Evolutionary conservation across 2,113 vertebrate genomes (phyloP).

Genomic region (Myocastor coypus): DNA sequence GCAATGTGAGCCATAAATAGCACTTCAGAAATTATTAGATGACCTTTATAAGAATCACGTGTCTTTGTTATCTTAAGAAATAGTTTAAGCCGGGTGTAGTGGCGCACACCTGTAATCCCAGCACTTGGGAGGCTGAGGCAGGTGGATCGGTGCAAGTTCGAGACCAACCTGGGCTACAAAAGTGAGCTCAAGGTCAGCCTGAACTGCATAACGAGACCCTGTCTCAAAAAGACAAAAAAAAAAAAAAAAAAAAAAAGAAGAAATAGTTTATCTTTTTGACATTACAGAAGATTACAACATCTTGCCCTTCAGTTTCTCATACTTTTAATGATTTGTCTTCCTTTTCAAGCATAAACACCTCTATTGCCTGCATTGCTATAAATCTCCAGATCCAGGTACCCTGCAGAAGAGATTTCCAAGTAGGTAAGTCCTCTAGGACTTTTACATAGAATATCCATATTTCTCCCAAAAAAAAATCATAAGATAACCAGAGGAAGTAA

Average conservation of each 20-base stretch:
- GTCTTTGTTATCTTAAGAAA: background rate
- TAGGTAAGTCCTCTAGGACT: background rate
- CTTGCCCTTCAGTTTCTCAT: background rate
- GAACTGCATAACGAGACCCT: too few relatives aligned
- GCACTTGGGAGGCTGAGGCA: too few relatives aligned
- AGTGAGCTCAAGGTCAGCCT: too few relatives aligned
- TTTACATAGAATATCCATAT: background rate
- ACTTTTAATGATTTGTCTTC: background rate
- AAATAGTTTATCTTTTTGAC: too few relatives aligned
- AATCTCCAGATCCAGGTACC: background rate
- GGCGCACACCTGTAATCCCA: too few relatives aligned
- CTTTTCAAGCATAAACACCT: background rate
- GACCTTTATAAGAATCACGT: background rate
- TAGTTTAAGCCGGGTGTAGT: too few relatives aligned
- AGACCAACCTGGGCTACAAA: too few relatives aligned
- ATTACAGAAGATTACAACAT: background rate
- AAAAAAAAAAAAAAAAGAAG: too few relatives aligned
- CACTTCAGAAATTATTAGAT: background rate
- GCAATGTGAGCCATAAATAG: accelerated
- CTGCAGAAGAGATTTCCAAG: background rate
- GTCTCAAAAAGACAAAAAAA: too few relatives aligned
- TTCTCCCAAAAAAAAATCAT: background rate
- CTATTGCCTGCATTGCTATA: background rate
- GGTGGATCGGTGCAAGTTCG: too few relatives aligned
- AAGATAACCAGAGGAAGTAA: background rate